Base-by-base conservation (phyloP, 2,888 invertebrate species). In the Oligia fasciuncula region DNA sequence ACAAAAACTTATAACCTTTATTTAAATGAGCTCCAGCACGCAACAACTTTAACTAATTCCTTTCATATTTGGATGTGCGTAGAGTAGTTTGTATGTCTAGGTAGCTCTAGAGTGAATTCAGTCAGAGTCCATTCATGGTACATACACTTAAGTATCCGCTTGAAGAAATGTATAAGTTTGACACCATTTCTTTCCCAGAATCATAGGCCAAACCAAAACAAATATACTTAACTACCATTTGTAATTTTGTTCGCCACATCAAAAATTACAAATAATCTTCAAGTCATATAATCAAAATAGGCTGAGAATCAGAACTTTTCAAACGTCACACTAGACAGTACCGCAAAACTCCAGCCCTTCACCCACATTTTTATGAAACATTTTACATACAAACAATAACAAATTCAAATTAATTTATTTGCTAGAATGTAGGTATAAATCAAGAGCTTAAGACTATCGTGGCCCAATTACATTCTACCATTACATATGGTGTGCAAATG, bases 1-100 rank as follows among this genome's bases (percentile, higher is more conserved):
- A 62, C 51, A 72, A 78, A 68, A 68, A 78, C 60, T 68, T 74
- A 14, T 62, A 81, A 78, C 73, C 73, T 63, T 83, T 78, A 83
- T 78, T 78, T 49, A 82, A 78, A 83, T 83, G 67, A 78, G 82
- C 71, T 69, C 51, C 57, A 46, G 43, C 63, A n/a, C 40, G 29
- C 40, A 40, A 57, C 14, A 19, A 19, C 0, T 51, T n/a, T n/a
- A 46, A 46, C 49, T 40, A 46, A 65, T 80, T 46, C 11, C 5
- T 68, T n/a, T 4, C 6, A 60, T 19, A 43, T 29, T n/a, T 40
- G 19, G 40, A 29, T 13, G 29, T 57, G 35, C 3, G 17, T 49
- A 9, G 29, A 11, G 6, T 46, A 19, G 23, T 35, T 57, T 35
- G 43, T 54, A 23, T 13, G 40, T 40, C 40, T 40, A 14, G 17